Evolutionary conservation across 1,140 invertebrate species (phyloP).

Genomic region (Hylyphantes graminicola): DNA sequence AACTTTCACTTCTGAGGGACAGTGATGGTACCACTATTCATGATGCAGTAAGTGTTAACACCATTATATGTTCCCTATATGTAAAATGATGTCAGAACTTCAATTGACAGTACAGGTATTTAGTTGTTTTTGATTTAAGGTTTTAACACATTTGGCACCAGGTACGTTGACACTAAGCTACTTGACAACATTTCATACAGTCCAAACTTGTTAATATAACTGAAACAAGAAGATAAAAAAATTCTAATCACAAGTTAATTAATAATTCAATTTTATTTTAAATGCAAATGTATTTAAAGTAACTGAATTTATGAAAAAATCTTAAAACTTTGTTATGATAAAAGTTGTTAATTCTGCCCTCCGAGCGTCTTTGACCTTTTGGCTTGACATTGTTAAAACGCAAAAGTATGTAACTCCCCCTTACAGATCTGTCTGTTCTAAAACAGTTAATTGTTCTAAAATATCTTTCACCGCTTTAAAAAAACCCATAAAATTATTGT

Average conservation of each 20-base stretch:
- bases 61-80: conserved; percentile 4
- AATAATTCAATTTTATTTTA: too few relatives aligned
- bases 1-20: conserved; percentile 37
- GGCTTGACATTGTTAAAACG: too few relatives aligned
- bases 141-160: neutral
- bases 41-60: conserved; percentile 44
- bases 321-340: too few relatives aligned
- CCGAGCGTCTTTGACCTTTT: too few relatives aligned
- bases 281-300: too few relatives aligned
- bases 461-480: too few relatives aligned
- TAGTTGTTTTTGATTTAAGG: neutral
- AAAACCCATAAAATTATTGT: too few relatives aligned
- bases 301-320: too few relatives aligned
- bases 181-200: neutral
- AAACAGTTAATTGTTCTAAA: too few relatives aligned
- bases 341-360: too few relatives aligned
- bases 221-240: neutral
- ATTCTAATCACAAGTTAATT: neutral
- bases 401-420: too few relatives aligned
- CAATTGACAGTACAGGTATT: neutral
- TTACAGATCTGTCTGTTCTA: too few relatives aligned
- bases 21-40: conserved; percentile 41
- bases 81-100: neutral
- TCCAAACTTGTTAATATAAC: neutral
- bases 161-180: neutral